A percentile compares a stretch with the other conserved stretches of the same genome.
Evolutionary conservation across 2,113 vertebrate species (phyloP).

Genomic region (Ranitomeya imitator): DNA sequence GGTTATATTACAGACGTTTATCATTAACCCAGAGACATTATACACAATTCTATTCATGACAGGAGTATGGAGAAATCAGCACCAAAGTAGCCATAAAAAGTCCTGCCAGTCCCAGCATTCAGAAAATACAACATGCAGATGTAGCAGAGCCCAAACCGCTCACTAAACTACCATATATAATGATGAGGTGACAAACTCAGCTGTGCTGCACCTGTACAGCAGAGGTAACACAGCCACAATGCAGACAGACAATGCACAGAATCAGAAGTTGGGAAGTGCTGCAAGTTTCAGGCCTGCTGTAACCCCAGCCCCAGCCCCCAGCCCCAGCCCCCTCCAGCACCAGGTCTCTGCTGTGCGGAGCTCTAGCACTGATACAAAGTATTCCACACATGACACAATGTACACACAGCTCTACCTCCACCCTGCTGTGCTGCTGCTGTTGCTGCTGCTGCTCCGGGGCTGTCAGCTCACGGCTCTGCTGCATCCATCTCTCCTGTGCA

Average conservation of each 20-base stretch:
- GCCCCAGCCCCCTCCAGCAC: background rate
- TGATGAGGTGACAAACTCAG: background rate
- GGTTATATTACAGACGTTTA: no score
- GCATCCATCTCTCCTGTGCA: constrained; percentile 36
- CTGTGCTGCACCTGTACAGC: background rate
- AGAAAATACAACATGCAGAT: background rate
- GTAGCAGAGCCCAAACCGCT: background rate
- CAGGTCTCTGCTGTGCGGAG: background rate
- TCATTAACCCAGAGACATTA: no score
- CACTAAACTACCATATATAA: background rate
- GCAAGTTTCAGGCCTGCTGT: constrained; percentile 27
- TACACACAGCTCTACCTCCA: constrained; percentile 7
- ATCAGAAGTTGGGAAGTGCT: constrained; percentile 10
- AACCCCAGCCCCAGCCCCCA: background rate
- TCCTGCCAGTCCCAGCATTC: background rate
- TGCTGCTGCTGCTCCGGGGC: background rate
- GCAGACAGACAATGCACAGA: background rate
- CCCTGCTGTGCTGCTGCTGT: constrained; percentile 29
- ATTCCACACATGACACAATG: background rate
- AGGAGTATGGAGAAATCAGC: background rate
- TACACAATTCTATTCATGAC: background rate
- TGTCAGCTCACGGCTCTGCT: constrained; percentile 29
- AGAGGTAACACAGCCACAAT: background rate
- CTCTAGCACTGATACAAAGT: background rate
- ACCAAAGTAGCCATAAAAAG: background rate